Evolutionary conservation across 2,797 vertebrate genomes (phyloP).

Genomic region (Microctenopoma steveboyesi): DNA sequence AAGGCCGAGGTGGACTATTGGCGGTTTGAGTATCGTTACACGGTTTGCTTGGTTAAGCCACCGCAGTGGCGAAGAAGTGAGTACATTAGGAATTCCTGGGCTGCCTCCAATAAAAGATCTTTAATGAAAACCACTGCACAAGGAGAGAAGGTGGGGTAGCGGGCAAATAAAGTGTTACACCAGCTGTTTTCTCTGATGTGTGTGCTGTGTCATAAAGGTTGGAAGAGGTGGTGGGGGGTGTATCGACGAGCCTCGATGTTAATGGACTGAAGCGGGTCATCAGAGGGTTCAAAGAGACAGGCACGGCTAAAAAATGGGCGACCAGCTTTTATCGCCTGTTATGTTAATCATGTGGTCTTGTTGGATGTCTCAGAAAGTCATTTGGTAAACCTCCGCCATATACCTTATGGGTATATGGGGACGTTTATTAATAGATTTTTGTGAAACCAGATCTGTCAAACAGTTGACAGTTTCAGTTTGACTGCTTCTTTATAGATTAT

Average conservation of each 20-base stretch:
- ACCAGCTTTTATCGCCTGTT: slow-evolving; percentile 71
- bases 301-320: slow-evolving; percentile 35
- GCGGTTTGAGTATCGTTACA: slow-evolving; percentile 66
- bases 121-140: slow-evolving; percentile 83
- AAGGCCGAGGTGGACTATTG: slow-evolving; percentile 55
- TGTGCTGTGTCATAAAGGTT: slow-evolving; percentile 82
- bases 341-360: slow-evolving; percentile 70
- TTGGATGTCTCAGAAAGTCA: slow-evolving; percentile 61
- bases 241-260: slow-evolving; percentile 70
- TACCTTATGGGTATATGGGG: not conserved
- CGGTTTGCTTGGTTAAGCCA: slow-evolving; percentile 78
- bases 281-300: slow-evolving; percentile 75
- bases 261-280: slow-evolving; percentile 78
- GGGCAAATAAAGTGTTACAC: slow-evolving; percentile 78
- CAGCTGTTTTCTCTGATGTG: slow-evolving; percentile 87
- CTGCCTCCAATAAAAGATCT: slow-evolving; percentile 82
- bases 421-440: slow-evolving; percentile 2
- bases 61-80: slow-evolving; percentile 79
- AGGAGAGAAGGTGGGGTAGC: slow-evolving; percentile 45
- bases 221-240: slow-evolving; percentile 60
- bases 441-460: not conserved
- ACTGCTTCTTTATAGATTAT: too few species aligned
- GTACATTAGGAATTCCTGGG: slow-evolving; percentile 83
- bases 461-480: not conserved
- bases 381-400: slow-evolving; percentile 43